Conservation (phyloP, 2,113 vertebrate genomes). For the Oreochromis niloticus region DNA sequence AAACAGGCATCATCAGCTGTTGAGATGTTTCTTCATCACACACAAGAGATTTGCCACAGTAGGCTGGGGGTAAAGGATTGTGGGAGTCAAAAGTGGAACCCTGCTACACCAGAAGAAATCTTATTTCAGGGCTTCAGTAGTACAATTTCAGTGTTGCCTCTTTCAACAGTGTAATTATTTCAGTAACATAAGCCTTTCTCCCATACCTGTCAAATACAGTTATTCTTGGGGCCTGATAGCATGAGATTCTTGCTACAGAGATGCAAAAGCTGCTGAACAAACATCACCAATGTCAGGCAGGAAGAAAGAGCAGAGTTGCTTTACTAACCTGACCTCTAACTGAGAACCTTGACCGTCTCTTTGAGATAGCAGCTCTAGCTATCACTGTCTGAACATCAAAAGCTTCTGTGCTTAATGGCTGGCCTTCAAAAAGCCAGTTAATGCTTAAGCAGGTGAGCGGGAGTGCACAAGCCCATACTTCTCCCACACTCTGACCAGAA, state of each 20-base stretch:
- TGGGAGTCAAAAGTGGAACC: neutral
- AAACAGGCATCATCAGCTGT: neutral
- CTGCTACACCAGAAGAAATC: neutral
- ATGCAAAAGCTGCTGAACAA: neutral
- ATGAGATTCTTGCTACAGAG: neutral
- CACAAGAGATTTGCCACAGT: neutral
- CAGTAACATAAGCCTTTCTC: neutral
- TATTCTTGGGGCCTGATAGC: neutral
- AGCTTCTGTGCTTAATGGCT: conserved; percentile 5
- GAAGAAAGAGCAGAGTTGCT: neutral
- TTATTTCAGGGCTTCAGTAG: neutral
- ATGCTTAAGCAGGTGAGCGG: conserved; percentile 63
- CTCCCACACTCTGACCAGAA: conserved; percentile 17
- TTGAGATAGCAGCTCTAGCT: neutral
- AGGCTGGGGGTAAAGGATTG: neutral
- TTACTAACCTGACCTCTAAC: conserved; percentile 2
- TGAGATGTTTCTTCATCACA: neutral
- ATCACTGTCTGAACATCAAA: conserved; percentile 44
- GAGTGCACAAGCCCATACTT: conserved; percentile 31
- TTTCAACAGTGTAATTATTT: neutral
- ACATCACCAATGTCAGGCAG: neutral
- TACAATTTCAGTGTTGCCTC: neutral
- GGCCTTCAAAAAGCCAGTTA: conserved; percentile 49
- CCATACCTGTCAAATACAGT: neutral
- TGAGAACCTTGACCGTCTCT: neutral